Conservation (phyloP, 2,113 vertebrate genomes). For the Forbesichthys papilliferus region DNA sequence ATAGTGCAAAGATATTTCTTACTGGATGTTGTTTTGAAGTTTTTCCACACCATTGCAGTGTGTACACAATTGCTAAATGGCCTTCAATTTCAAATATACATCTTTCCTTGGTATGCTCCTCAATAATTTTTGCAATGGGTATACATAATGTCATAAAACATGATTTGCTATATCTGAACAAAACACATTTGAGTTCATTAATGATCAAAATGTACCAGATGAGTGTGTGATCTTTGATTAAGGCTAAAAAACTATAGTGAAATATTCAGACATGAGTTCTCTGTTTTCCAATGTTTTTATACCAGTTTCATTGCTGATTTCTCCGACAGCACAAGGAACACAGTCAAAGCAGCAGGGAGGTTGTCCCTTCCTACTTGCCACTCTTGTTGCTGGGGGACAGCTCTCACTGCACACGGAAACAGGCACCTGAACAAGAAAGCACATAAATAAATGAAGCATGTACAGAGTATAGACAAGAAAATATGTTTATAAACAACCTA, state of each 20-base stretch:
- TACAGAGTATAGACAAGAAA: neutral
- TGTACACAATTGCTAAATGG: no score
- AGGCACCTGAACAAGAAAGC: constrained; percentile 43
- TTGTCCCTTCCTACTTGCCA: constrained; percentile 71
- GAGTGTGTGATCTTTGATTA: no score
- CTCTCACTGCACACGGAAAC: constrained; percentile 74
- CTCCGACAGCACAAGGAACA: constrained; percentile 77
- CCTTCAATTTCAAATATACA: no score
- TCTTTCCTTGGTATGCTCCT: no score
- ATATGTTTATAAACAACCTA: neutral
- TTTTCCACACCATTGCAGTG: no score
- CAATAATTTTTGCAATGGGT: no score
- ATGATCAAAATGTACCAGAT: no score
- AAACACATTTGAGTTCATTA: neutral
- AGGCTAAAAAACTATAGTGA: no score
- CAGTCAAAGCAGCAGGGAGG: constrained; percentile 80
- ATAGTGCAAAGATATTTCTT: no score
- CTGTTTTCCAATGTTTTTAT: neutral
- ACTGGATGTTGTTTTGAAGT: no score
- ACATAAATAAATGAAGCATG: neutral
- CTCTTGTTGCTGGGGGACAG: constrained; percentile 72
- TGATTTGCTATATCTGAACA: neutral
- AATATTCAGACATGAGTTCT: no score
- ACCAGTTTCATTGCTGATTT: constrained; percentile 72
- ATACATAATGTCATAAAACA: neutral